These are phyloP conservation scores for Xestia c-nigrum DNA, from an alignment of 2,888 invertebrate species.

Conservation along the genomic window DNA sequence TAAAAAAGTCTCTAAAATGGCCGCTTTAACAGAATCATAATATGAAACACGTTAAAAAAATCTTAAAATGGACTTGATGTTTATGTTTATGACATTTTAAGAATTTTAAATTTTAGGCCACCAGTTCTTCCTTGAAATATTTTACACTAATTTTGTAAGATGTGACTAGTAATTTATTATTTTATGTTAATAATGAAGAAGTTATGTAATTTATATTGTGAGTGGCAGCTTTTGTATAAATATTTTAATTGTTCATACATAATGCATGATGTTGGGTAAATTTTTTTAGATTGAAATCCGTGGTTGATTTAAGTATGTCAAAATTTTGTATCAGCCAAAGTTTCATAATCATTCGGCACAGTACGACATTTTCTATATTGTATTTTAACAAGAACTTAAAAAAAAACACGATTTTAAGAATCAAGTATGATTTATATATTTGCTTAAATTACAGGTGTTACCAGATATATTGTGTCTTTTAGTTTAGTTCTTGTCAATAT, in stretches of 20 bases:
- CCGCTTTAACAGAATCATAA: no score
- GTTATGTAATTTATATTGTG: background rate
- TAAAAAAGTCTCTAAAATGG: no score
- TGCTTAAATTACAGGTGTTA: no score
- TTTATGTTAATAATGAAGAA: slow-evolving; percentile 6
- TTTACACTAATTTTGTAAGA: slow-evolving; percentile 7
- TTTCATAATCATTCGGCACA: background rate
- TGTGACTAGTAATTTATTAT: background rate
- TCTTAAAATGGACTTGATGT: no score
- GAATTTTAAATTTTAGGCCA: no score
- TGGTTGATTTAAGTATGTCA: background rate
- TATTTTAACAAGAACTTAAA: background rate
- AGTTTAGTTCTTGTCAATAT: background rate
- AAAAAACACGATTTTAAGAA: no score
- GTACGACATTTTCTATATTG: background rate
- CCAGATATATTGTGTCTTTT: no score
- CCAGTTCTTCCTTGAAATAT: slow-evolving; percentile 2
- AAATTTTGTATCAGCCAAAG: background rate
- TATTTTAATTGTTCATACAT: slow-evolving; percentile 21
- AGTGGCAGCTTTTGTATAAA: slow-evolving; percentile 20
- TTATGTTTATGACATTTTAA: no score
- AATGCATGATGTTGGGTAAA: background rate
- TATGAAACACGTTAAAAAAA: no score
- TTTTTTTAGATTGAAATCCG: background rate
- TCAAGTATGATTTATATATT: no score